A percentile compares a stretch with the other conserved stretches of the same genome.
phyloP scores from a whole-genome alignment of 30 jellyfish, hydroid and myxozoan species.

The Turritopsis rubra region DNA sequence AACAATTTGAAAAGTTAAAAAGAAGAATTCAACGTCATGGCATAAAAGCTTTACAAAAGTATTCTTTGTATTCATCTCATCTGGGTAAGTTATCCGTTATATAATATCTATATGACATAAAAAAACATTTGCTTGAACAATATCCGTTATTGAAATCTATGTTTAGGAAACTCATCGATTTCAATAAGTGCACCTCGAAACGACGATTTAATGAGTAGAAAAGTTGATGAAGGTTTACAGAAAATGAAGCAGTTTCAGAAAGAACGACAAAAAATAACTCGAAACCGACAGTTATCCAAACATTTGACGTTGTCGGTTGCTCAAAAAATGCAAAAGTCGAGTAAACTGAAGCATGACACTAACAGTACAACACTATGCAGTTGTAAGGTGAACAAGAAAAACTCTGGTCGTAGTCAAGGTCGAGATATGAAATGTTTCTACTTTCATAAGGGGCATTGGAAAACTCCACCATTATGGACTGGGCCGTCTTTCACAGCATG shows the following conservation, averaged over 20 bases:
- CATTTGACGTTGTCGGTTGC: not conserved
- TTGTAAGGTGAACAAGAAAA: slow-evolving; percentile 35
- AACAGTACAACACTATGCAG: not conserved
- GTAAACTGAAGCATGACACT: not conserved
- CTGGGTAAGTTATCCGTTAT: not conserved
- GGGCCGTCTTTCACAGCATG: slow-evolving; percentile 68
- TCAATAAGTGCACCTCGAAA: not conserved
- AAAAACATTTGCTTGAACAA: too few relatives aligned
- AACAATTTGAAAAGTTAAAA: slow-evolving; percentile 20
- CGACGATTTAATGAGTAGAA: not conserved
- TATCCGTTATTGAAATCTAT: not conserved
- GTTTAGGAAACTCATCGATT: slow-evolving; percentile 7
- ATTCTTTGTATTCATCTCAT: not conserved
- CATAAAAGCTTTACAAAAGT: not conserved
- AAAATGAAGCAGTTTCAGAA: not conserved
- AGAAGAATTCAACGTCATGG: slow-evolving; percentile 30
- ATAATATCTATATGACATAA: too few relatives aligned
- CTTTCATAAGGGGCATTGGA: slow-evolving; percentile 52
- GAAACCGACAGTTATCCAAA: not conserved
- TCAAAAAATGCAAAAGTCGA: not conserved
- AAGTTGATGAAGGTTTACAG: not conserved
- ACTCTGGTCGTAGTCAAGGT: not conserved
- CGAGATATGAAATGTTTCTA: slow-evolving; percentile 63
- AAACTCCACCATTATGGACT: slow-evolving; percentile 80
- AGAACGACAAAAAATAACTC: not conserved